Evolutionary conservation across 2,113 vertebrate genomes (phyloP).

Genomic region (Ailuropoda melanoleuca): DNA sequence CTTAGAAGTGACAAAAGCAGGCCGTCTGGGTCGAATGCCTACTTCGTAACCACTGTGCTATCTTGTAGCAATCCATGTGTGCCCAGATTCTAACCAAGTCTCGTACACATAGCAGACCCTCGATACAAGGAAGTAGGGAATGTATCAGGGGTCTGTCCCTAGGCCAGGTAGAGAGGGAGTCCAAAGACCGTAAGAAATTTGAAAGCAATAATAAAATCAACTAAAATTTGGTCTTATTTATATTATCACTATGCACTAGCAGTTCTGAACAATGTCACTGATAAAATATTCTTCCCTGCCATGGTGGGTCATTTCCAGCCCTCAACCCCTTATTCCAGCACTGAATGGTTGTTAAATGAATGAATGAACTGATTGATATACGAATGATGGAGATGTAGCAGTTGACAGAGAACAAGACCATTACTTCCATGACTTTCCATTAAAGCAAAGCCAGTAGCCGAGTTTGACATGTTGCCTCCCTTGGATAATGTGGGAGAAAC

Average conservation of each 20-base stretch:
- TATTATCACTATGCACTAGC: background rate
- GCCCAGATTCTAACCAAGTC: background rate
- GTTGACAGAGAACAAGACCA: conserved; percentile 16
- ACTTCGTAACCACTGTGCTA: background rate
- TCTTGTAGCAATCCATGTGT: background rate
- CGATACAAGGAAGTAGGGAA: background rate
- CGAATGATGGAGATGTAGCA: background rate
- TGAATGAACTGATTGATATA: background rate
- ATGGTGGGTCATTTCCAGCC: background rate
- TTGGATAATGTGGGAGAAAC: background rate
- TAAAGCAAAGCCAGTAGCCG: conserved; percentile 29
- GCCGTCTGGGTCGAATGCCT: background rate
- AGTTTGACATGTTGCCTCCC: background rate
- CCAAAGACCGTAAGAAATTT: background rate
- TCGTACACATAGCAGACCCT: background rate
- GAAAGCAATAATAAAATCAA: background rate
- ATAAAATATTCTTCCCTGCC: background rate
- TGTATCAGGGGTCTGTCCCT: background rate
- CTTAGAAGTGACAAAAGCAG: background rate
- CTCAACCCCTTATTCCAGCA: background rate
- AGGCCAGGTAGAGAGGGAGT: background rate
- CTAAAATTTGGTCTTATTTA: background rate
- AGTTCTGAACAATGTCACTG: conserved; percentile 7
- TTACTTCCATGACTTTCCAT: conserved; percentile 18
- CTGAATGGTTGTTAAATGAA: background rate